Evolutionary conservation across 2,797 vertebrate species (phyloP).

Genomic region (Remorina albescens): DNA sequence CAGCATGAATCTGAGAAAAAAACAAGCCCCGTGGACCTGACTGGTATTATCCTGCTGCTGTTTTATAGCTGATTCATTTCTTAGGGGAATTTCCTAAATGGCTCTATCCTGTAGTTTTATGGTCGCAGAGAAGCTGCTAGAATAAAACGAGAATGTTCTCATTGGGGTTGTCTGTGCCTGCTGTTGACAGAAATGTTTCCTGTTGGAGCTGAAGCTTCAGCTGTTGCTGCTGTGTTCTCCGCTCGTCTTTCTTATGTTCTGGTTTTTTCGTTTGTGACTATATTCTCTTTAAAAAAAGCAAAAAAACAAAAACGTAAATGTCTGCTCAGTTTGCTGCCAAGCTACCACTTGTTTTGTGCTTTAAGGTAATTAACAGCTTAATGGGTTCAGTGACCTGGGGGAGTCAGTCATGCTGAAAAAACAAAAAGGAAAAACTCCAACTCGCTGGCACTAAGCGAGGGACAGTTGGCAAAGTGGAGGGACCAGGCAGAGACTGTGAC

Average conservation of each 20-base stretch:
- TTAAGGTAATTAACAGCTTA: constrained; percentile 81
- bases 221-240: constrained; percentile 17
- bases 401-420: constrained; percentile 72
- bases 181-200: constrained; percentile 61
- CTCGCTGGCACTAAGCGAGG: constrained; percentile 41
- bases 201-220: constrained; percentile 28
- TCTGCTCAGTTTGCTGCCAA: constrained; percentile 54
- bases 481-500: constrained; percentile 52
- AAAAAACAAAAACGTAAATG: constrained; percentile 41
- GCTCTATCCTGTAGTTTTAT: constrained; percentile 70
- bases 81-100: constrained; percentile 64
- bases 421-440: constrained; percentile 54
- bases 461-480: constrained; percentile 53
- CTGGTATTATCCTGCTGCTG: constrained; percentile 62
- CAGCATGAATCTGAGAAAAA: constrained; percentile 65
- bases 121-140: constrained; percentile 62
- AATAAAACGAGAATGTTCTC: constrained; percentile 66
- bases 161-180: constrained; percentile 34
- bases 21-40: constrained; percentile 55
- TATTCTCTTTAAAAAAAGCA: constrained; percentile 8
- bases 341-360: constrained; percentile 70
- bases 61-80: constrained; percentile 80
- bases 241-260: constrained; percentile 1
- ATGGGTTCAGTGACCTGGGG: constrained; percentile 72
- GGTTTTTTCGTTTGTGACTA: constrained; percentile 36